Percentiles rank a stretch among this genome's conserved stretches.
Conservation (phyloP, 2,113 vertebrate genomes). For the Pterocles burchelli region DNA sequence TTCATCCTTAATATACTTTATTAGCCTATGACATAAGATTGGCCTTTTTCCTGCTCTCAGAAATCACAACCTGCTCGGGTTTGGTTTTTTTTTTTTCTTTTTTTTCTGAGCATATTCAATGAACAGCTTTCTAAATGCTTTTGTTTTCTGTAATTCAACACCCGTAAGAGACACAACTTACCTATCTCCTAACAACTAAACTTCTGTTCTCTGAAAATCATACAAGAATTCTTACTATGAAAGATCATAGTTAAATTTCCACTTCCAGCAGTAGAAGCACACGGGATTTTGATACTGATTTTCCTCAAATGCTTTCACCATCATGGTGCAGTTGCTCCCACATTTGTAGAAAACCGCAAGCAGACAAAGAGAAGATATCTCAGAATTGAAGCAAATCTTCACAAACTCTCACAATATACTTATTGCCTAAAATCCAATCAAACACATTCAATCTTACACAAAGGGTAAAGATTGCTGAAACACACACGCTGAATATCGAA, state of each 20-base stretch:
- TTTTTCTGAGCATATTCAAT: background rate
- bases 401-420: background rate
- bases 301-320: constrained; percentile 3
- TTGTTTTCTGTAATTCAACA: background rate
- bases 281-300: background rate
- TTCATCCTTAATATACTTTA: constrained; percentile 37
- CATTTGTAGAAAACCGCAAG: background rate
- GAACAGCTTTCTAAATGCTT: background rate
- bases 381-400: constrained; percentile 7
- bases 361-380: constrained; percentile 32
- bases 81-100: background rate
- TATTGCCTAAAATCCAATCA: constrained; percentile 42
- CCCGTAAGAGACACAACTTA: background rate
- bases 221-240: background rate
- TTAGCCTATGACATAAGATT: constrained; percentile 36
- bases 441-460: background rate
- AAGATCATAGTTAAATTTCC: background rate
- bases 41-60: constrained; percentile 20
- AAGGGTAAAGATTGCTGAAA: constrained; percentile 13
- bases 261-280: background rate
- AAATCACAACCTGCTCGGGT: background rate
- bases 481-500: background rate
- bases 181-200: background rate
- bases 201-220: background rate
- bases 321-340: background rate